Conservation (phyloP, 2,113 vertebrate genomes). For the Neogale vison region DNA sequence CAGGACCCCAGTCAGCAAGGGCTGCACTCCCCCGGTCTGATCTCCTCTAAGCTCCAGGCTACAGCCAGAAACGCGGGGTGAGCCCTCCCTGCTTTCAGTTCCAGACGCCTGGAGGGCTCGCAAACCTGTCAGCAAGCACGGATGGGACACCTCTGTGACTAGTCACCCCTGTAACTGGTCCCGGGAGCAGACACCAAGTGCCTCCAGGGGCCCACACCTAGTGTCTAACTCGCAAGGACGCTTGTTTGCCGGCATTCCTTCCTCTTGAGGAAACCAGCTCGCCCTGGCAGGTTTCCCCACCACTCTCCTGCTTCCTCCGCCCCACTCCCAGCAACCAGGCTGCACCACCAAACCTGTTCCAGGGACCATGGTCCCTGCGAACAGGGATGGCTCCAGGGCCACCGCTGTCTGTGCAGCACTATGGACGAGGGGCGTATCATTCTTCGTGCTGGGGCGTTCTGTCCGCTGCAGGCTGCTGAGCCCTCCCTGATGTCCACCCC, state of each 20-base stretch:
- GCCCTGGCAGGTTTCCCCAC: neutral
- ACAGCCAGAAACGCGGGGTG: rapidly evolving
- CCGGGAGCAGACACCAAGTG: rapidly evolving
- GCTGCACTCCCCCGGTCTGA: rapidly evolving
- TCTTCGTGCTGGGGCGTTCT: rapidly evolving
- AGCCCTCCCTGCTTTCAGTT: rapidly evolving
- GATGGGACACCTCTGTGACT: neutral
- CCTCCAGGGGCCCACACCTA: neutral
- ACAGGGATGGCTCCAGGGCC: too few relatives aligned
- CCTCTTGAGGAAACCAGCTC: neutral
- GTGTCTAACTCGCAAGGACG: rapidly evolving
- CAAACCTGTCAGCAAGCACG: neutral
- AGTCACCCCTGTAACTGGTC: too few relatives aligned
- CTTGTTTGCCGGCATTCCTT: too few relatives aligned
- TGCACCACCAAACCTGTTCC: rapidly evolving
- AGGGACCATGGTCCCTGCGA: too few relatives aligned
- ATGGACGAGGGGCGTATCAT: rapidly evolving
- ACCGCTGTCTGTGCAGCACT: rapidly evolving
- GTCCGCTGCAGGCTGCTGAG: rapidly evolving
- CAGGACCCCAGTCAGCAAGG: neutral
- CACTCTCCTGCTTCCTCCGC: too few relatives aligned
- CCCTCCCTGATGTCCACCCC: too few relatives aligned
- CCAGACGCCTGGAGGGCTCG: rapidly evolving
- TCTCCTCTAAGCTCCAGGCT: neutral
- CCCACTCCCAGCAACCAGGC: neutral